These are phyloP conservation scores for Crotalus tigris DNA, from an alignment of 2,113 vertebrate species.

Conservation along the genomic window DNA sequence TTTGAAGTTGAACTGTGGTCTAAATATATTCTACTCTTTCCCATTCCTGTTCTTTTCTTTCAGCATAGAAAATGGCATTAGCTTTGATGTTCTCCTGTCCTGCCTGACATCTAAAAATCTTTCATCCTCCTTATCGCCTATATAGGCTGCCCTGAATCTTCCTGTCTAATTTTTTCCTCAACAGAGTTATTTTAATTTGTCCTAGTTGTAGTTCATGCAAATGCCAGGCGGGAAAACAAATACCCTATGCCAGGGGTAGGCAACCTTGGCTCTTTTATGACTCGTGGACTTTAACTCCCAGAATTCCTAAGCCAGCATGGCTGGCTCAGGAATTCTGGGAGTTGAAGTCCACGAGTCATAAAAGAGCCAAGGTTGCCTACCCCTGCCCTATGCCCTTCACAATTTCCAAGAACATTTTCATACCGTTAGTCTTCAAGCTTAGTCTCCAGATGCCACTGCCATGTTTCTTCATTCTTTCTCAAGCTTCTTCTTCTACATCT, in stretches of 20 bases:
- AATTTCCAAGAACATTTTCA: background rate
- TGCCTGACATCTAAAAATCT: background rate
- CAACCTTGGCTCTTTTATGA: no score
- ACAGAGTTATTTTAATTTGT: background rate
- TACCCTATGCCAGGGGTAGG: background rate
- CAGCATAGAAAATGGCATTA: background rate
- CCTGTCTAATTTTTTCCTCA: background rate
- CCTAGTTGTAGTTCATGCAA: background rate
- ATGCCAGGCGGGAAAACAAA: background rate
- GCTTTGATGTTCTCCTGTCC: background rate
- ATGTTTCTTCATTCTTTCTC: background rate
- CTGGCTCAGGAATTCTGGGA: no score
- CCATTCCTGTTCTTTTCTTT: background rate
- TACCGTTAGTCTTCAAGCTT: background rate
- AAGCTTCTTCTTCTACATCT: no score
- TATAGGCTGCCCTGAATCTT: background rate
- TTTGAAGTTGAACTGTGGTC: background rate
- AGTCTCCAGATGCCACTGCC: background rate
- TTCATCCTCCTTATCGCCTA: background rate
- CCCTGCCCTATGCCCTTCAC: background rate
- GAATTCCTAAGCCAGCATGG: no score
- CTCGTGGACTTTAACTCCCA: no score
- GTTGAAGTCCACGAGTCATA: no score
- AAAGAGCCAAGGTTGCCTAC: no score
- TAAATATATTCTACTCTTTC: background rate